Conservation (phyloP, 2,113 vertebrate species). For the Kobus ellipsiprymnus region DNA sequence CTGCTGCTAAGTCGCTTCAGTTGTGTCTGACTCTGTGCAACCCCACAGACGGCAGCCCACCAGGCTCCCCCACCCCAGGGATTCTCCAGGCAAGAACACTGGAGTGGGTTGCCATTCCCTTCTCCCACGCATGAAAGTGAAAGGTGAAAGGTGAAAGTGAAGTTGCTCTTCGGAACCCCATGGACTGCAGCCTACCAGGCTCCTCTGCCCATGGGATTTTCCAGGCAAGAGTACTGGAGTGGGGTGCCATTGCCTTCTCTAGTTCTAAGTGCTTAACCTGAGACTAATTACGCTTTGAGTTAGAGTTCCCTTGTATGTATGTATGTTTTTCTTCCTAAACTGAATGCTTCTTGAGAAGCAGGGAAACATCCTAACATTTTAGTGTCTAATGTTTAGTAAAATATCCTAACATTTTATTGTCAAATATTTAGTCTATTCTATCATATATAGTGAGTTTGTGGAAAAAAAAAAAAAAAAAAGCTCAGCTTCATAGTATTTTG, state of each 20-base stretch:
- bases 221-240: too few species aligned
- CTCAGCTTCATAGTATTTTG: background rate
- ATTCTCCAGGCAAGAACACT: too few species aligned
- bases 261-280: background rate
- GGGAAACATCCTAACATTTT: background rate
- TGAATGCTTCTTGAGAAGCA: background rate
- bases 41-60: too few species aligned
- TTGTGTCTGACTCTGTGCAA: too few species aligned
- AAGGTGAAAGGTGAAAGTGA: too few species aligned
- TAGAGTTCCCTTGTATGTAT: background rate
- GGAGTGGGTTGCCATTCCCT: too few species aligned
- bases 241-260: too few species aligned
- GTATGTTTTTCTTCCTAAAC: background rate
- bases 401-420: background rate
- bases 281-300: background rate
- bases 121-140: too few species aligned
- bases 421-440: background rate
- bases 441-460: background rate
- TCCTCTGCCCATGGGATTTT: too few species aligned
- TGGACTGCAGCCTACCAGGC: too few species aligned
- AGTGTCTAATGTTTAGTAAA: background rate
- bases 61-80: too few species aligned
- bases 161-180: fast-evolving
- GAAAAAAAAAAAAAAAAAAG: background rate
- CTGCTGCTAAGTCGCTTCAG: too few species aligned